Conservation (phyloP, 2,113 vertebrate species). For the Dromas ardeola region DNA sequence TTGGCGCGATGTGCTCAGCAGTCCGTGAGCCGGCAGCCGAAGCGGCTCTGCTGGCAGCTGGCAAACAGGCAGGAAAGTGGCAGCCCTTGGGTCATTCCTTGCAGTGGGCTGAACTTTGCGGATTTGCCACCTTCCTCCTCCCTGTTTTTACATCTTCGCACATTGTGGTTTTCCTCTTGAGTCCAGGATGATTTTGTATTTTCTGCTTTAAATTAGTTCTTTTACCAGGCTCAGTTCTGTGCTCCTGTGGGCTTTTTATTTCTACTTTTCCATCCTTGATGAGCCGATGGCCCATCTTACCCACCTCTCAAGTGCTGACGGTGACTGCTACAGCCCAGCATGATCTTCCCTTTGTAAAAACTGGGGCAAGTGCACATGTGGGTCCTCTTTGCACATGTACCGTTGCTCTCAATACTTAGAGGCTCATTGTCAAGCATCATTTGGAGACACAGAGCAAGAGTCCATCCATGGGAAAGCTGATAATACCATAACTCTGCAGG, state of each 20-base stretch:
- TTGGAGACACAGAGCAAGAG: background rate
- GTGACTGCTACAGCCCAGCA: background rate
- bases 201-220: background rate
- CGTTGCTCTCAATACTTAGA: background rate
- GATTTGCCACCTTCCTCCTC: background rate
- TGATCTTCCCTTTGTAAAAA: background rate
- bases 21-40: accelerated
- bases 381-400: background rate
- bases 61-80: background rate
- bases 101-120: background rate
- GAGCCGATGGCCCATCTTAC: background rate
- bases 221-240: background rate
- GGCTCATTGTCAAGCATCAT: background rate
- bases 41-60: background rate
- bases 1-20: background rate
- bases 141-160: background rate
- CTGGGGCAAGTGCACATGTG: background rate
- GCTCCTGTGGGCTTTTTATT: background rate
- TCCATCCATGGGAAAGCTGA: background rate
- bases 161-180: background rate
- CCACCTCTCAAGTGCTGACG: background rate
- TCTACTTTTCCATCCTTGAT: background rate
- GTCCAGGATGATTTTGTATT: background rate
- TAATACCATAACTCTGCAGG: accelerated
- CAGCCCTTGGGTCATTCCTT: background rate